phyloP scores from a whole-genome alignment of 2,888 invertebrate genomes.

The Coenonympha glycerion region DNA sequence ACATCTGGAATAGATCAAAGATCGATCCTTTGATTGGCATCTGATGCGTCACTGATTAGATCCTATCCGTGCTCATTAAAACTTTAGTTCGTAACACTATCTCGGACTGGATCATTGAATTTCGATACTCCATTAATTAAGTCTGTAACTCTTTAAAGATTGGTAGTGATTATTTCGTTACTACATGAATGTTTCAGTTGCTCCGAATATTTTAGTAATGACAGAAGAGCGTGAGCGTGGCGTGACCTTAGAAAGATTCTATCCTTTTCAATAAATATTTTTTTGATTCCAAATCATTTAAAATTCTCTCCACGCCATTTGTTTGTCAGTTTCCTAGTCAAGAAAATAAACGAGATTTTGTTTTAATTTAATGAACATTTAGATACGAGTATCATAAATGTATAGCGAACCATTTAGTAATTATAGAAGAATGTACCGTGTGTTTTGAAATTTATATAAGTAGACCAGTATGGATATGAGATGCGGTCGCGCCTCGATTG shows the following conservation, averaged over 20 bases:
- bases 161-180: slow-evolving; percentile 1
- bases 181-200: no score
- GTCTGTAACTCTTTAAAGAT: background rate
- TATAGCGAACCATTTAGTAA: no score
- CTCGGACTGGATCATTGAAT: slow-evolving; percentile 13
- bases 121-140: no score
- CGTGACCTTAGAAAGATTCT: no score
- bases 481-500: slow-evolving; percentile 40
- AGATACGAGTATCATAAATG: no score
- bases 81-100: slow-evolving; percentile 46
- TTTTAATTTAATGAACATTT: no score
- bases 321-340: no score
- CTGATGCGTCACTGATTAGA: slow-evolving; percentile 50
- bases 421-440: no score
- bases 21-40: slow-evolving; percentile 66
- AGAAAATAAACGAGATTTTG: no score
- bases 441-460: background rate
- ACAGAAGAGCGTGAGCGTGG: background rate
- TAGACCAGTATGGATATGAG: slow-evolving; percentile 13
- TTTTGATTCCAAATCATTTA: no score
- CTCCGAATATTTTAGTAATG: background rate
- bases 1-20: slow-evolving; percentile 62
- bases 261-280: no score
- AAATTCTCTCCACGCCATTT: no score
- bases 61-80: slow-evolving; percentile 60